These are phyloP conservation scores for Autographa pulchrina DNA, from an alignment of 2,888 invertebrate genomes.

Conservation along the genomic window DNA sequence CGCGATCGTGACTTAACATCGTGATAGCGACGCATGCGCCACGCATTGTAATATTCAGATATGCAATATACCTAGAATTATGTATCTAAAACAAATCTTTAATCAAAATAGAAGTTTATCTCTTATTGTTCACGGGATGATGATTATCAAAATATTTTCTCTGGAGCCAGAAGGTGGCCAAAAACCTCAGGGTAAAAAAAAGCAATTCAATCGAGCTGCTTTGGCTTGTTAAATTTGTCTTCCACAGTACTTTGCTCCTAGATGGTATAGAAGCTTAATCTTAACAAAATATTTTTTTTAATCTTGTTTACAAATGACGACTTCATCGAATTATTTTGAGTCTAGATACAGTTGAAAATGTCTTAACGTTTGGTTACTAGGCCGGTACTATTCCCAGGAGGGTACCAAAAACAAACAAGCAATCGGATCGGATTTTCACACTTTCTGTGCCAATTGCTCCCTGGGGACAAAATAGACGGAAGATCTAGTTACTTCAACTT, in stretches of 20 bases:
- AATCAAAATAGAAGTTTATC: too few relatives aligned
- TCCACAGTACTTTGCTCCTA: too few relatives aligned
- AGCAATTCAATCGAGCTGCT: too few relatives aligned
- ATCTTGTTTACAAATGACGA: too few relatives aligned
- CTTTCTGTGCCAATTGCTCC: neutral
- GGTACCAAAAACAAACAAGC: neutral
- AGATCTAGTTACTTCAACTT: neutral
- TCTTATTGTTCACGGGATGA: too few relatives aligned
- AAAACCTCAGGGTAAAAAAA: too few relatives aligned
- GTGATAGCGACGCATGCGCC: conserved; percentile 39
- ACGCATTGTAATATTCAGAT: conserved; percentile 7
- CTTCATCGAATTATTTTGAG: neutral
- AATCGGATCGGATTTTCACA: conserved; percentile 6
- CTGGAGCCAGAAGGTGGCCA: too few relatives aligned
- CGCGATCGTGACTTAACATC: conserved; percentile 37
- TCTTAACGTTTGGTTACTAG: neutral
- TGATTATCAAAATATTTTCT: too few relatives aligned
- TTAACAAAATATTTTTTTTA: too few relatives aligned
- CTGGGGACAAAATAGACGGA: neutral
- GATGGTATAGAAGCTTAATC: too few relatives aligned
- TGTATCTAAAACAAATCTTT: too few relatives aligned
- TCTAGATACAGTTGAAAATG: neutral
- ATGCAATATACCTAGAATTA: neutral
- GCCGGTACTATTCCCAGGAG: neutral
- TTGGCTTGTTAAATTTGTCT: too few relatives aligned